Evolutionary conservation across 2,113 vertebrate species (phyloP), one percentile per base, ranked within the genome.

Genomic region (Coregonus clupeaformis): DNA sequence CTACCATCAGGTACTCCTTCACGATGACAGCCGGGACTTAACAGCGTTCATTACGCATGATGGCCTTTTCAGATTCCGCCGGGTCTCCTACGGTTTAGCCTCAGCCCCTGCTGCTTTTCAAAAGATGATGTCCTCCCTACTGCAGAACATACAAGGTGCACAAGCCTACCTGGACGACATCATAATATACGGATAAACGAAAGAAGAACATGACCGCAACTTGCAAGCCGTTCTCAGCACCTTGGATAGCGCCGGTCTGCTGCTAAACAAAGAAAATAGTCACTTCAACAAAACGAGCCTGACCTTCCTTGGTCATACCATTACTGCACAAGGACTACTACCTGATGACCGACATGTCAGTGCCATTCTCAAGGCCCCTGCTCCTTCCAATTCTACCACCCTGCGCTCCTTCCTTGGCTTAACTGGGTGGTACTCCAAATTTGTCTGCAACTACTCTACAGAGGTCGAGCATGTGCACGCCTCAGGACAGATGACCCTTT

Each of bases 31-130:
- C 36, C 14, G 66, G 18, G 71, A 82, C 27, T 22, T 77, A 1
- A 82, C 72, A 3, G 69, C 72, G 1, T 77, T 82, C 32, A 82
- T 82, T 9, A 76, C 62, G 1, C 72, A 70, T 30, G 27, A 71
- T 1, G 59, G 72, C 2, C 11, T 74, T 5, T 75, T 79, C n/a
- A 63, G 30, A 3, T 82, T 25, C 64, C 16, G 24, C 36, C 36
- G 22, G 63, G 36, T 75, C 2, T 59, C 62, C 2, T 78, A 75
- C 30, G 68, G 80, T 9, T 36, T 36, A 6, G 5, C 30, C 73
- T 81, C 64, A 1, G 76, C 72, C 1, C 45, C 71, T 12, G 27
- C 55, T 4, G 73, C 60, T 6, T 76, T 78, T 5, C 32, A 73
- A 30, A 70, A 76, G n/a, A 77, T 80, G n/a, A 77, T 78, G 62